Conservation (phyloP, 92 coral and sea anemone genomes). For the Zoanthus gigantus region DNA sequence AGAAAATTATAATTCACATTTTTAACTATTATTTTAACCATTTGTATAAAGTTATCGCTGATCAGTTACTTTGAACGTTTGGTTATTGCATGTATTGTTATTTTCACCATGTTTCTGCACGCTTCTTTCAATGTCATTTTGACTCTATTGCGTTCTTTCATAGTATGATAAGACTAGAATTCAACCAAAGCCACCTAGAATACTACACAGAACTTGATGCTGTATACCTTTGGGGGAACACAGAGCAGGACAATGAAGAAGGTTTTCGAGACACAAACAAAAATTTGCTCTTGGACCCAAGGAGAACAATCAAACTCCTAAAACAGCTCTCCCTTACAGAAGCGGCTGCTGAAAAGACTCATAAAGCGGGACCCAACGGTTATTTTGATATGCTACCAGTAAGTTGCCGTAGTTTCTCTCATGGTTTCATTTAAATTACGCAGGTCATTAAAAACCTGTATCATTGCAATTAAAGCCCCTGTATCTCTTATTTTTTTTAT, state of each 20-base stretch:
- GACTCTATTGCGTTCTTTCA: neutral
- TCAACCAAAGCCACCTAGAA: constrained; percentile 84
- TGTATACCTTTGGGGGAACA: constrained; percentile 76
- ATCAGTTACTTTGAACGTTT: no score
- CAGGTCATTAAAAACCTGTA: neutral
- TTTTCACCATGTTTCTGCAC: no score
- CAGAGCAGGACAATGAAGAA: constrained; percentile 26
- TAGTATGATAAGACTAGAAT: constrained; percentile 89
- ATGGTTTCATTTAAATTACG: neutral
- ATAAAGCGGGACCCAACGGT: constrained; percentile 62
- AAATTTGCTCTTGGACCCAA: neutral
- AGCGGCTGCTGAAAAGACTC: constrained; percentile 22
- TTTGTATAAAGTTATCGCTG: no score
- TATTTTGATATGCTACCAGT: constrained; percentile 88
- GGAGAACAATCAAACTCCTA: constrained; percentile 57
- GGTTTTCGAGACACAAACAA: neutral
- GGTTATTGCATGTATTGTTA: no score
- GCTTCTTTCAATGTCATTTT: neutral
- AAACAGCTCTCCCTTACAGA: constrained; percentile 72
- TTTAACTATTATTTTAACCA: no score
- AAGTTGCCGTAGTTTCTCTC: constrained; percentile 11
- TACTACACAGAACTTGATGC: constrained; percentile 99
- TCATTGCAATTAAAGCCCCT: no score
- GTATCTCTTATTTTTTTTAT: no score
- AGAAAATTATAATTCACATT: no score